Evolutionary conservation across 2,888 invertebrate genomes (phyloP), one percentile per base, ranked within the genome.

Genomic region (Leptopilina syphax): DNA sequence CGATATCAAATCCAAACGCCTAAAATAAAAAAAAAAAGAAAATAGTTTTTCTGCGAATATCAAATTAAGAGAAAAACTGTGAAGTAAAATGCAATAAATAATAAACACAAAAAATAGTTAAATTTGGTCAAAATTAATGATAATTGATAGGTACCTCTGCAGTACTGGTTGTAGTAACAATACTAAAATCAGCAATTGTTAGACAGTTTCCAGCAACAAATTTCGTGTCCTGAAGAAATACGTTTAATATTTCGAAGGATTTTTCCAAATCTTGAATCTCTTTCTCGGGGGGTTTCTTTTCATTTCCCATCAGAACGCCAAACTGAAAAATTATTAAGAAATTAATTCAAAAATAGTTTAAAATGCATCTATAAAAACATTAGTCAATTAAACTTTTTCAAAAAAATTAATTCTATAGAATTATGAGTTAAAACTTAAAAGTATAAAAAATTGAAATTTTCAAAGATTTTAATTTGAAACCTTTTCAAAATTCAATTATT

Each of bases 101-200:
- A 80, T 76, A 78, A 79, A 27, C 0, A 65, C 4, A 18, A 65
- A 65, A 27, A 27, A 24, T 9, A 18, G 4, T 8, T n/a, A 66
- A 65, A n/a, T 24, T 10, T 18, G 18, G 18, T 18, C 18, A 18
- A 18, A 18, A 18, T 18, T 18, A 18, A 18, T 18, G 18, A 18
- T 18, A 18, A 18, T 18, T 18, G 18, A 18, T 18, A 18, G 18
- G 1, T 77, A 84, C 84, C 80, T 82, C 81, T 8, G 83, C 81
- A 41, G 76, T 54, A 10, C 24, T 93, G 13, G 96, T 92, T 12
- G 94, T 93, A 10, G 95, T 93, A 13, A 94, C 92, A 4, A 96
- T 93, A 60, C 94, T 91, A 83, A 95, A 93, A 88, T 96, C 96
- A 3, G 96, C 96, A 24, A 96, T 93, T 0, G 96, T 96, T 80